Evolutionary conservation across 2,797 vertebrate species (phyloP), one percentile per base, ranked within the genome.

Genomic region (Dipus sagitta): DNA sequence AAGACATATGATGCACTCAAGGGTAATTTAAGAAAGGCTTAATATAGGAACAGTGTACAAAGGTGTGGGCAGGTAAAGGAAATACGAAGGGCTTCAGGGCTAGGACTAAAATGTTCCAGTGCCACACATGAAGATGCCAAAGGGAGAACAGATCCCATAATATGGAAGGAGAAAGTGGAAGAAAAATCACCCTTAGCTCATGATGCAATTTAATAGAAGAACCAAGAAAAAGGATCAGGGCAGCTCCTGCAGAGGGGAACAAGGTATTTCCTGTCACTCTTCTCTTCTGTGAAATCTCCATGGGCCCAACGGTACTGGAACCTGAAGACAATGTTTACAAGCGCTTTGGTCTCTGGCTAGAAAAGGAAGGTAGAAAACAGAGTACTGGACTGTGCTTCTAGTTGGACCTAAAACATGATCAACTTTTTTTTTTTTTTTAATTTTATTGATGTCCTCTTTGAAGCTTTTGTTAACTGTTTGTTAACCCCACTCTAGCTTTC

Each of bases 381-480:
- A 90, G 2, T 23, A 3, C 32, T 42, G 60, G n/a, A 26, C 2
- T 0, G 10, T 18, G 11, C 30, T 88, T 70, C 71, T 2, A 4
- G 38, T 62, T 67, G 30, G 32, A 65, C 32, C 28, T 54, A 83
- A 38, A 78, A 77, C 26, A 83, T 83, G n/a, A 62, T 64, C 47
- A 47, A 47, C 47, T 47, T 20, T 75, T 30, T 84, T 84, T 9
- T 64, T 21, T 15, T 74, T 89, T 90, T 76, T 52, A 32, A 80
- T 80, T 83, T 75, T 76, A 70, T 79, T 64, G 67, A 47, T 88
- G 52, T 26, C 9, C 75, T 90, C 65, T 85, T 78, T 47, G 47
- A 47, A 47, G 47, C 47, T 47, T 47, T 47, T 47, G 47, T 47
- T 47, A 47, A 79, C 17, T 18, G n/a, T 86, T 77, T 84, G 34